Evolutionary conservation across 2,888 invertebrate genomes (phyloP), one percentile per base, ranked within the genome.

Genomic region (Caenorhabditis sp.): DNA sequence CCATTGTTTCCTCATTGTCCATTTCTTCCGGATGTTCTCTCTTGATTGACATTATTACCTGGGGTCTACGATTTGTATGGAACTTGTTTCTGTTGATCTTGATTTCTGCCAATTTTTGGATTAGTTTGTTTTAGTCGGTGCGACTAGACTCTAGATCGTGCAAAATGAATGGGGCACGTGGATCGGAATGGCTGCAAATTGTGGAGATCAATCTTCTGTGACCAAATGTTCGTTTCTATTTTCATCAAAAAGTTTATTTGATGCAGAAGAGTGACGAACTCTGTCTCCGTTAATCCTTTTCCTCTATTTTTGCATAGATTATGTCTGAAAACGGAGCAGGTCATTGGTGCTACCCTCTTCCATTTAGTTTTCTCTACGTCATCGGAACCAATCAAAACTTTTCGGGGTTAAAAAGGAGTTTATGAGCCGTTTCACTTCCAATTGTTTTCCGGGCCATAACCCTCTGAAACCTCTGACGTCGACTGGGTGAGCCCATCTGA

Each of bases 401-500:
- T 61, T 59, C 38, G 47, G 12, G 19, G 4, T 22, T 14, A 22
- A 54, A 51, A 35, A 51, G 35, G 66, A 76, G 47, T 51, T 41
- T 69, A 76, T 61, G 76, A 69, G 76, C 69, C 76, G 38, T 76
- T 69, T 76, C 69, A 49, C 68, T 69, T 76, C 51, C 56, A 68
- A 51, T 66, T 44, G 51, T 35, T 59, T 75, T 68, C 75, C 66
- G 51, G 51, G n/a, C 61, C 44, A 77, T 70, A 61, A 61, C 63
- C 31, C 31, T 69, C 61, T 51, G 41, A 41, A 74, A 38, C 35
- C 38, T 26, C 35, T 76, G 58, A 76, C 59, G 68, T 76, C 44
- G 54, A 14, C 49, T 41, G 14, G 7, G 8, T 31, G 24, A n/a
- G 19, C n/a, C 22, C 58, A 19, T 58, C 44, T 58, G 58, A 58